Conservation (phyloP, 2,888 invertebrate genomes). For the Chymomyza procnemis region DNA sequence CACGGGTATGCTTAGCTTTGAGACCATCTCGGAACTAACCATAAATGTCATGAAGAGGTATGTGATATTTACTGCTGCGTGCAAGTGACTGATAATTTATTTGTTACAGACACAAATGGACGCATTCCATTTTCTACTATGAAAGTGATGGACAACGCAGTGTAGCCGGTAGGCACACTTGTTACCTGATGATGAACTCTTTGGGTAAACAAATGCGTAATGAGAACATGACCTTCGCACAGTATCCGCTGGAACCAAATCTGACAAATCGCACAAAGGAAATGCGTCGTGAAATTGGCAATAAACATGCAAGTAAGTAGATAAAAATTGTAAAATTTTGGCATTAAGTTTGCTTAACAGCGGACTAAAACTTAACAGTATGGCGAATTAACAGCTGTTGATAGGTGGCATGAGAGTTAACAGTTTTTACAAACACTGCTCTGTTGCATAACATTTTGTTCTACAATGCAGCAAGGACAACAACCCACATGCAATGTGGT, state of each 20-base stretch:
- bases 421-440: neutral
- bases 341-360: neutral
- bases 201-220: slow-evolving; percentile 82
- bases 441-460: slow-evolving; percentile 23
- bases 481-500: slow-evolving; percentile 26
- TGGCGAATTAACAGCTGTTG: neutral
- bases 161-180: slow-evolving; percentile 85
- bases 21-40: slow-evolving; percentile 85
- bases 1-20: slow-evolving; percentile 86
- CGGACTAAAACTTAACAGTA: too few species aligned
- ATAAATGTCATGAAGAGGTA: slow-evolving; percentile 85
- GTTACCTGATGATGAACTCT: slow-evolving; percentile 87
- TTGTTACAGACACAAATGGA: slow-evolving; percentile 84
- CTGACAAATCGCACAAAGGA: slow-evolving; percentile 83
- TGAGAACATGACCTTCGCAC: slow-evolving; percentile 76
- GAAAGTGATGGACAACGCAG: slow-evolving; percentile 85
- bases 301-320: slow-evolving; percentile 86
- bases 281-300: slow-evolving; percentile 83
- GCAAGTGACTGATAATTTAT: neutral
- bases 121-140: slow-evolving; percentile 85
- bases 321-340: neutral
- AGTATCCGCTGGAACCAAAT: slow-evolving; percentile 71
- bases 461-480: slow-evolving; percentile 44
- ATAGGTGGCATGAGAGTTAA: neutral
- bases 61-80: slow-evolving; percentile 54